Evolutionary conservation across 2,113 vertebrate species (phyloP).

Genomic region (Gracilinanus agilis): DNA sequence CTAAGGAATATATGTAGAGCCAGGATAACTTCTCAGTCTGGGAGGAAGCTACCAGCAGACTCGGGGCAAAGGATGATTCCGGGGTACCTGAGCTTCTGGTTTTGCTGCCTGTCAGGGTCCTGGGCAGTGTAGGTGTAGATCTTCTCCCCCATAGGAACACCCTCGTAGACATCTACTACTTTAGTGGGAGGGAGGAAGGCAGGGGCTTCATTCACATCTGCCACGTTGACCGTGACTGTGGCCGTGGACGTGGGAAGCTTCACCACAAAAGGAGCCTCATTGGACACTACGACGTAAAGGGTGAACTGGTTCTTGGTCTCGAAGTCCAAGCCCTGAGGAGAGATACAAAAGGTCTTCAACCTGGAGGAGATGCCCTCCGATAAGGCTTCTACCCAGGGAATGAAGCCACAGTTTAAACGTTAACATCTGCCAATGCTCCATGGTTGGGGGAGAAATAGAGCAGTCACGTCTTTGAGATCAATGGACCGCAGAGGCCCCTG

Average conservation of each 20-base stretch:
- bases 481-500: not conserved
- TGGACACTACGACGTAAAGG: constrained; percentile 88
- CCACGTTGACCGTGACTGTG: constrained; percentile 87
- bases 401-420: not conserved
- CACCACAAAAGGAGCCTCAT: constrained; percentile 84
- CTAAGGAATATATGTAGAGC: not conserved
- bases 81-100: constrained; percentile 89
- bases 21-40: not conserved
- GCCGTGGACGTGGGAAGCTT: constrained; percentile 87
- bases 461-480: not conserved
- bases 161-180: constrained; percentile 80
- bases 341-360: not conserved
- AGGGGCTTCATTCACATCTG: constrained; percentile 89
- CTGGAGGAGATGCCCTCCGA: not conserved
- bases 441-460: not conserved
- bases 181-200: constrained; percentile 84
- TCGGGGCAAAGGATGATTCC: not conserved
- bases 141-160: constrained; percentile 39
- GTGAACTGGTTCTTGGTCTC: constrained; percentile 84
- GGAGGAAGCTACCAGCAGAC: rapidly evolving
- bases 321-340: constrained; percentile 90
- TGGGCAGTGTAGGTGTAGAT: constrained; percentile 84
- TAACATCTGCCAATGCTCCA: not conserved
- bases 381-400: not conserved
- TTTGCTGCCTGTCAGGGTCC: constrained; percentile 89